Evolutionary conservation across 1,140 invertebrate genomes (phyloP).

Genomic region (Pogonognathellus flavescens): DNA sequence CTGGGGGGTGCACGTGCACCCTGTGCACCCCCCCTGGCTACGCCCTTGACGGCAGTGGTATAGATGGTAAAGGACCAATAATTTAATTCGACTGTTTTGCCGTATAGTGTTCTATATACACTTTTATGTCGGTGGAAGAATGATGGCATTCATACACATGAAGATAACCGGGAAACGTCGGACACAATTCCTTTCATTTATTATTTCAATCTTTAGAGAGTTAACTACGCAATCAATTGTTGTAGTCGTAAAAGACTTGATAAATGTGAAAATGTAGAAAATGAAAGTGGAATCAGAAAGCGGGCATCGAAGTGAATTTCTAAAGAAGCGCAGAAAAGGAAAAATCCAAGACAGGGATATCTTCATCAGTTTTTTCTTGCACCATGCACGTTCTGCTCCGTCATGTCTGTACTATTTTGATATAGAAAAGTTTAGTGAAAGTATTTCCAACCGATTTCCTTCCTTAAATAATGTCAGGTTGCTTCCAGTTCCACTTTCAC

Average conservation of each 20-base stretch:
- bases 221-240: not conserved
- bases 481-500: constrained; percentile 28
- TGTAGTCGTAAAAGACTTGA: not conserved
- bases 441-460: constrained; percentile 44
- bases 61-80: too few relatives aligned
- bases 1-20: too few relatives aligned
- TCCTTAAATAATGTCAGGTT: constrained; percentile 37
- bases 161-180: too few relatives aligned
- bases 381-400: not conserved
- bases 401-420: not conserved
- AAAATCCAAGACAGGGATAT: constrained; percentile 30
- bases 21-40: too few relatives aligned
- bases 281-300: not conserved
- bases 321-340: not conserved
- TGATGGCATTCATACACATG: too few relatives aligned
- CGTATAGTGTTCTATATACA: too few relatives aligned
- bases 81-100: too few relatives aligned
- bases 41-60: too few relatives aligned
- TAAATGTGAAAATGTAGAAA: not conserved
- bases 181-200: too few relatives aligned
- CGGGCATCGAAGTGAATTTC: too few relatives aligned
- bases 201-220: too few relatives aligned
- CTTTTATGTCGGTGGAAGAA: too few relatives aligned
- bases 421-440: constrained; percentile 33
- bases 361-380: constrained; percentile 32